phyloP scores from a whole-genome alignment of 1,140 invertebrate genomes.

The Psilanteris sp. region DNA sequence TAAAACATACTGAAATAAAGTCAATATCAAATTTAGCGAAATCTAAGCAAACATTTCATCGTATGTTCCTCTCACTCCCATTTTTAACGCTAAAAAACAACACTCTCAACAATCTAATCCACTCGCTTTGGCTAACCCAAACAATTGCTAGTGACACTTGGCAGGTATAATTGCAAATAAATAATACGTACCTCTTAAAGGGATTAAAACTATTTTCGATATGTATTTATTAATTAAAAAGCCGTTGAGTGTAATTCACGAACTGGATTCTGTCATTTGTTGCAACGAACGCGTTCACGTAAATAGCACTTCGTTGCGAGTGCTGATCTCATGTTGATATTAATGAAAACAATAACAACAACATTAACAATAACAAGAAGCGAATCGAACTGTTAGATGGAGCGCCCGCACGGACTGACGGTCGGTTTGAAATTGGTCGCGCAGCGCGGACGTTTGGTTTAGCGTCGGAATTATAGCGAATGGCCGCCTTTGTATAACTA shows the following conservation, averaged over 20 bases:
- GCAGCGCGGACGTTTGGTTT: conserved; percentile 2
- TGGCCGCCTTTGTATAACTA: conserved; percentile 9
- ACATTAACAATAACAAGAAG: background rate
- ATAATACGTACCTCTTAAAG: too few species aligned
- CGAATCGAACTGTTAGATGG: background rate
- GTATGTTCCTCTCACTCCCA: too few species aligned
- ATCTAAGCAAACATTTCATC: too few species aligned
- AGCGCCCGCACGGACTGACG: background rate
- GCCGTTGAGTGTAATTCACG: background rate
- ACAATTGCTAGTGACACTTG: too few species aligned
- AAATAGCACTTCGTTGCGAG: background rate
- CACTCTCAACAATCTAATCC: too few species aligned
- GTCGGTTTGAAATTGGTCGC: conserved; percentile 4
- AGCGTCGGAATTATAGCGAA: conserved; percentile 19
- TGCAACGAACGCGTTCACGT: background rate
- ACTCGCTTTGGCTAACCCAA: too few species aligned
- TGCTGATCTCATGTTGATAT: background rate
- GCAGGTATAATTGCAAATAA: too few species aligned
- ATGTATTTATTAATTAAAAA: conserved; percentile 10
- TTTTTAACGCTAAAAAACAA: too few species aligned
- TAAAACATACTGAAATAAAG: too few species aligned
- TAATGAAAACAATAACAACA: conserved; percentile 5
- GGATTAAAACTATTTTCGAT: too few species aligned
- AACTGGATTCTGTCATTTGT: conserved; percentile 1
- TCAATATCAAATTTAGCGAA: too few species aligned